Evolutionary conservation across 1,140 invertebrate species (phyloP).

Genomic region (Pseudomyrmex pallidus): DNA sequence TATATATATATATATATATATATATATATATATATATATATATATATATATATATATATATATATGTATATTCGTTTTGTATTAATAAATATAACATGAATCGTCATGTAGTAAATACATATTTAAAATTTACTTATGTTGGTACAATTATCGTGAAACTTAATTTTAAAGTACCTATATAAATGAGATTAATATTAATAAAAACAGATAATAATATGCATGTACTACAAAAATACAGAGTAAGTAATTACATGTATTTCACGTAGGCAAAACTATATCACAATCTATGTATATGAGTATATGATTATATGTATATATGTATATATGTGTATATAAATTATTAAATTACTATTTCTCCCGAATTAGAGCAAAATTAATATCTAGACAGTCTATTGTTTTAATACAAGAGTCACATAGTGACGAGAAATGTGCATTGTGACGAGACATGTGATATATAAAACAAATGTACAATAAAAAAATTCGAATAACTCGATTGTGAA

Average conservation of each 20-base stretch:
- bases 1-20: too few species aligned
- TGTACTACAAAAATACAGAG: conserved; percentile 44
- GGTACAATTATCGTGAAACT: conserved; percentile 11
- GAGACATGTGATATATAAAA: background rate
- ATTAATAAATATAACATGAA: conserved; percentile 41
- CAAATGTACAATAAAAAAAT: background rate
- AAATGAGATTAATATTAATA: background rate
- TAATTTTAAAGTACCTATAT: background rate
- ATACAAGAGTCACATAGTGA: background rate
- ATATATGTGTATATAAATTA: background rate
- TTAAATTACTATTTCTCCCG: background rate
- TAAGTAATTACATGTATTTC: conserved; percentile 8
- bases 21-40: too few species aligned
- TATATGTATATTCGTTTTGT: background rate
- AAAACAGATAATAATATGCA: background rate
- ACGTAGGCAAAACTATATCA: conserved; percentile 19
- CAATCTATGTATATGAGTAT: background rate
- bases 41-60: too few species aligned
- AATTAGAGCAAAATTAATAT: background rate
- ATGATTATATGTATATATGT: too few species aligned
- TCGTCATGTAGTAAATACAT: conserved; percentile 2
- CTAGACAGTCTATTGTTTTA: conserved; percentile 22
- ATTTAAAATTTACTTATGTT: background rate
- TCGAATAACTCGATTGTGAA: background rate
- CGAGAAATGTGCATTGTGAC: background rate